Evolutionary conservation across 92 coral and sea anemone genomes (phyloP), one percentile per base, ranked within the genome.

Genomic region (Porites evermanni): DNA sequence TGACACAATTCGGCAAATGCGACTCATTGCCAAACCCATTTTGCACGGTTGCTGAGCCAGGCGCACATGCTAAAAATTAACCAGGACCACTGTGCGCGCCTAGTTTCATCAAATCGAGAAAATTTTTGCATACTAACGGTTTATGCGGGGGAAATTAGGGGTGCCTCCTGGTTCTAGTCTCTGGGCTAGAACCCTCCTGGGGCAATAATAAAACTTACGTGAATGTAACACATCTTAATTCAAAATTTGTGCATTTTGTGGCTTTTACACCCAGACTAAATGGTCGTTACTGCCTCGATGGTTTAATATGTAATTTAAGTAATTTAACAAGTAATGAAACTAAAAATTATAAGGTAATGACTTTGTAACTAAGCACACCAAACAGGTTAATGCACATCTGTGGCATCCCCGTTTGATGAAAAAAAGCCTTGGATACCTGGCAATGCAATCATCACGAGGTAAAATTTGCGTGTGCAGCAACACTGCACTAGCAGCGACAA

Each of bases 401-500:
- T 69, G 74, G 51, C 74, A 12, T 69, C 53, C 53, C 50, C 74
- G 8, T 69, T 69, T n/a, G 18, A 7, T 69, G 51, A 69, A 32
- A 69, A 26, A 29, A 69, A 69, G 74, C 74, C 74, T 74, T 74
- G 60, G 78, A 74, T 74, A 74, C 60, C 61, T 29, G 78, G 78
- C 78, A 74, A 51, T 74, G 78, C 78, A 74, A 47, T 74, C 78
- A 74, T 66, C 70, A 78, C 24, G 53, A 23, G 68, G 80, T 76
- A 78, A 64, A 32, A 78, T 66, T 66, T 66, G 63, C 74, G 50
- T 20, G 51, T 51, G 82, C 82, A 63, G 82, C 82, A 78, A 78
- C 82, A 78, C 71, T 79, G 64, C 66, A 74, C 73, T 65, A 64
- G 83, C 60, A 50, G 74, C 47, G 47, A 79, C 83, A 79, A 65